Evolutionary conservation across 2,113 vertebrate genomes (phyloP).

Genomic region (Falco punctatus): DNA sequence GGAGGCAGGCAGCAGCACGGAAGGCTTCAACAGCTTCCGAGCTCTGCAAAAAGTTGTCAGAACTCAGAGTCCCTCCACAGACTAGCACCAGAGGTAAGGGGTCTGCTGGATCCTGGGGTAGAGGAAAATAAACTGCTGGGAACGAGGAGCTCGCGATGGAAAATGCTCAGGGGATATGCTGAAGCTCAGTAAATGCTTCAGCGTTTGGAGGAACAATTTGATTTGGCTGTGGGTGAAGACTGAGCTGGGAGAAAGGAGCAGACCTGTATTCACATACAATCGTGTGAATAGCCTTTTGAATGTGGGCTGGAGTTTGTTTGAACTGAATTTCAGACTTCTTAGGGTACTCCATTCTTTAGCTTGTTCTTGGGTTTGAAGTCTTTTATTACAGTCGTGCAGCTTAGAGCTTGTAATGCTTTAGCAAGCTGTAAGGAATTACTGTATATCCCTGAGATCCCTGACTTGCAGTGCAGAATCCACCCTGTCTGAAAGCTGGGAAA

Average conservation of each 20-base stretch:
- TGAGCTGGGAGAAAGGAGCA: not conserved
- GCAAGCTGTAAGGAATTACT: constrained; percentile 46
- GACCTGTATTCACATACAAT: not conserved
- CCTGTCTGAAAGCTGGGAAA: not conserved
- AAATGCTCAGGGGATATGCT: not conserved
- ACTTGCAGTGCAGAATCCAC: not conserved
- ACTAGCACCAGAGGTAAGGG: constrained; percentile 56
- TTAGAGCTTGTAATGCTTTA: constrained; percentile 19
- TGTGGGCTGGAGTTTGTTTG: not conserved
- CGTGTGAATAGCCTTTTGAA: not conserved
- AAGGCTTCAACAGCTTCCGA: not conserved
- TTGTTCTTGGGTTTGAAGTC: not conserved
- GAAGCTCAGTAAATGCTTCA: not conserved
- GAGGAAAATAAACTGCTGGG: not conserved
- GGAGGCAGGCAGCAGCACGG: not conserved
- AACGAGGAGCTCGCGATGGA: rapidly evolving
- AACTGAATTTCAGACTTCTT: not conserved
- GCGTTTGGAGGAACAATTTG: not conserved
- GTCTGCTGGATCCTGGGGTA: not conserved
- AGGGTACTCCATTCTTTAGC: not conserved
- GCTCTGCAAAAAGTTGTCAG: constrained; percentile 19
- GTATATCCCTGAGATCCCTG: constrained; percentile 9
- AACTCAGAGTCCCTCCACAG: not conserved
- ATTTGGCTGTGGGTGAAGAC: not conserved
- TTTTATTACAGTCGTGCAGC: not conserved